phyloP scores from a whole-genome alignment of 2,888 invertebrate species.

The Rhimphoctona megacephalus region DNA sequence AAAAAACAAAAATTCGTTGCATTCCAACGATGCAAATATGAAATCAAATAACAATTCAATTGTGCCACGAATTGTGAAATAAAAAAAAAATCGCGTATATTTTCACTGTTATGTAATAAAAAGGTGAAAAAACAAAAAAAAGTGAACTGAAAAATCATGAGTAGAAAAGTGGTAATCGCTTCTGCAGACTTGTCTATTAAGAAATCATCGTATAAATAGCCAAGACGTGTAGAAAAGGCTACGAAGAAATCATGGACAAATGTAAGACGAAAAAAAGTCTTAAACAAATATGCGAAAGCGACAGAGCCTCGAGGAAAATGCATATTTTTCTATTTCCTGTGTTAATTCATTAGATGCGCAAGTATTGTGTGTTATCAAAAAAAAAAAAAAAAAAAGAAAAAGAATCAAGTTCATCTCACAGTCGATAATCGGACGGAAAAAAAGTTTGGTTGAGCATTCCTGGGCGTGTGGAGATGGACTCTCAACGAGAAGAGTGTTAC shows the following conservation, averaged over 20 bases:
- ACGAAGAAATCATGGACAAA: background rate
- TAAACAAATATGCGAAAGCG: background rate
- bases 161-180: background rate
- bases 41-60: background rate
- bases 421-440: conserved; percentile 54
- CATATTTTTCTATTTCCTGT: conserved; percentile 60
- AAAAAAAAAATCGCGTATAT: no score
- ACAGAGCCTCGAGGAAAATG: conserved; percentile 9
- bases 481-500: conserved; percentile 46
- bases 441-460: conserved; percentile 23
- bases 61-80: no score
- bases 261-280: background rate
- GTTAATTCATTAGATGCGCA: conserved; percentile 52
- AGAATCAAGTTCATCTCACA: conserved; percentile 53
- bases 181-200: background rate
- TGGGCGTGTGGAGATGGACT: conserved; percentile 45
- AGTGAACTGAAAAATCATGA: background rate
- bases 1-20: background rate
- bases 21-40: background rate
- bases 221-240: background rate
- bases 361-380: conserved; percentile 20
- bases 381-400: conserved; percentile 54
- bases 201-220: background rate
- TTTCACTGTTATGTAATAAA: no score
- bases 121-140: background rate